Conservation (phyloP, 1,140 invertebrate species). For the Camponotus floridanus region DNA sequence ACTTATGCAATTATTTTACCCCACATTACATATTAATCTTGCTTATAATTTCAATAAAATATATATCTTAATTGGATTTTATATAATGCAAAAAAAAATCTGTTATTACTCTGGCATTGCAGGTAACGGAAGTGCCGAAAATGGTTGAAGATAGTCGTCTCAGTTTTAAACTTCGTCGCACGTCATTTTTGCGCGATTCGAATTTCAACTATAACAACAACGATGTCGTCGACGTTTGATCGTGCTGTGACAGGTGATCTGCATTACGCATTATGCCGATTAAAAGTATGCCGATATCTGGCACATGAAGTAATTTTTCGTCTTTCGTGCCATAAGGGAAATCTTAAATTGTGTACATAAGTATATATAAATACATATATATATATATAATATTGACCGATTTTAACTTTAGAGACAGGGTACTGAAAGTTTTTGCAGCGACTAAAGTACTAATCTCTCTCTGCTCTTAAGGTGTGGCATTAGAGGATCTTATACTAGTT, state of each 20-base stretch:
- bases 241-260: constrained; percentile 18
- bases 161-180: constrained; percentile 83
- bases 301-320: constrained; percentile 55
- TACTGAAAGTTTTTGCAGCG: constrained; percentile 64
- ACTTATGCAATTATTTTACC: neutral
- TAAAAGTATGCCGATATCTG: constrained; percentile 31
- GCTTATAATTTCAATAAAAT: neutral
- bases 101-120: constrained; percentile 56
- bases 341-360: constrained; percentile 46
- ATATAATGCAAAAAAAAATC: constrained; percentile 1
- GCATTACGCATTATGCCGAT: neutral
- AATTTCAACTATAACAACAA: constrained; percentile 86
- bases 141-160: constrained; percentile 83
- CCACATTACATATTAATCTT: neutral
- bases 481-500: constrained; percentile 66
- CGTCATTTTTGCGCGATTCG: constrained; percentile 85
- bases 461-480: constrained; percentile 69
- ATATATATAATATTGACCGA: constrained; percentile 6
- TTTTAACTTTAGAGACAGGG: constrained; percentile 64
- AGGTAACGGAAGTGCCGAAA: constrained; percentile 84
- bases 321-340: constrained; percentile 71
- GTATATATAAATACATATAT: constrained; percentile 28
- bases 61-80: neutral
- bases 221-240: constrained; percentile 84
- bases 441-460: constrained; percentile 61